Percentiles rank a stretch among this genome's conserved stretches.
Evolutionary conservation across 2,888 invertebrate genomes (phyloP).

Genomic region (Clitarchus hookeri): DNA sequence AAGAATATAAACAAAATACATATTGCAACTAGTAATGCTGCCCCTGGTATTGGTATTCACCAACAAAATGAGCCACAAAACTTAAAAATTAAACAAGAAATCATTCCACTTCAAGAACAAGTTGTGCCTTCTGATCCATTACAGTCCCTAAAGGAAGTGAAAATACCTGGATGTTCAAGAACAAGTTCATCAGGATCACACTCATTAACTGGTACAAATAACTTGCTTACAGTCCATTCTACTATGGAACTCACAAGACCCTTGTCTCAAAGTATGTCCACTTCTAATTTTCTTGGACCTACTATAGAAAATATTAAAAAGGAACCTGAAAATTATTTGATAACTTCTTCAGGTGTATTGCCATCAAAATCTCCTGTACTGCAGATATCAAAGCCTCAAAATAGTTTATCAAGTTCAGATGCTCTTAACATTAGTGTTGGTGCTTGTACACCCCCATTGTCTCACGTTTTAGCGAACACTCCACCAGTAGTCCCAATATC

Average conservation of each 20-base stretch:
- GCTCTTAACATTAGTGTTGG: conserved; percentile 1
- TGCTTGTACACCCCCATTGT: conserved; percentile 36
- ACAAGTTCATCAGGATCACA: conserved; percentile 49
- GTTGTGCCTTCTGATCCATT: conserved; percentile 64
- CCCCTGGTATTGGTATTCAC: background rate
- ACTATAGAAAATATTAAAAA: conserved; percentile 74
- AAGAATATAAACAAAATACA: conserved; percentile 17
- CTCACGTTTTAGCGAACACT: conserved; percentile 36
- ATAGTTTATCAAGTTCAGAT: conserved; percentile 21
- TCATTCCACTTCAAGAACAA: conserved; percentile 48
- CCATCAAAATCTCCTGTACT: conserved; percentile 29
- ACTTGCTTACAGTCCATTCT: background rate
- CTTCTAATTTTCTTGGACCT: conserved; percentile 63
- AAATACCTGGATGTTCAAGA: conserved; percentile 72
- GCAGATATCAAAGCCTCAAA: conserved; percentile 22
- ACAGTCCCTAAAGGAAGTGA: conserved; percentile 78
- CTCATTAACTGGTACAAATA: conserved; percentile 46
- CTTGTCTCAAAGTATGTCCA: conserved; percentile 32
- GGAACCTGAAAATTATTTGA: conserved; percentile 62
- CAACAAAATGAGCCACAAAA: conserved; percentile 69
- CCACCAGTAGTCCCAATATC: conserved; percentile 34
- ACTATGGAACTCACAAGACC: conserved; percentile 35
- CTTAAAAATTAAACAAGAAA: conserved; percentile 72
- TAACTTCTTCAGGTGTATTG: conserved; percentile 22
- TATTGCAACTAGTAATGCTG: background rate